These are phyloP conservation scores for Dicranocentrus wangi DNA, from an alignment of 2,888 invertebrate genomes.

Conservation along the genomic window DNA sequence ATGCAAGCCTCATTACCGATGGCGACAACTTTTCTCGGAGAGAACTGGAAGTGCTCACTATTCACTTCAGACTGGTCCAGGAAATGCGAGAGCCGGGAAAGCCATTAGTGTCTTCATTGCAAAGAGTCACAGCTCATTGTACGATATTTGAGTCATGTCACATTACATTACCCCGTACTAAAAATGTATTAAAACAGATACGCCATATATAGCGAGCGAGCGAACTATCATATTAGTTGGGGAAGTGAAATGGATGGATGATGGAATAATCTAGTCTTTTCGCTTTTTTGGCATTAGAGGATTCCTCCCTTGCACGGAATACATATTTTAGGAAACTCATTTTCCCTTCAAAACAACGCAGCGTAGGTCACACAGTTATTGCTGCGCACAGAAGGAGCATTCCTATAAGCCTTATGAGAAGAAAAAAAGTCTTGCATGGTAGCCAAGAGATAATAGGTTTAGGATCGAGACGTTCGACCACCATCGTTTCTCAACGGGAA, in stretches of 20 bases:
- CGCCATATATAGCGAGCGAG: too few species aligned
- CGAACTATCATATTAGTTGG: background rate
- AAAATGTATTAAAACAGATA: conserved; percentile 45
- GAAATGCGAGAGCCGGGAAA: conserved; percentile 59
- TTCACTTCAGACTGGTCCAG: conserved; percentile 35
- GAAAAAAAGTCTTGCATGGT: too few species aligned
- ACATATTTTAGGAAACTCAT: conserved; percentile 20
- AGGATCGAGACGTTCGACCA: conserved; percentile 20
- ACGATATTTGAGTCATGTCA: conserved; percentile 61
- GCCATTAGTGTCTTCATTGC: conserved; percentile 59
- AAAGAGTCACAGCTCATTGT: conserved; percentile 62
- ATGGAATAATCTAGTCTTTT: conserved; percentile 38
- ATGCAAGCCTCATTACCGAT: conserved; percentile 63
- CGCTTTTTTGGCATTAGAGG: background rate
- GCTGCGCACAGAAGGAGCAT: too few species aligned
- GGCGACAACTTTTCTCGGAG: conserved; percentile 51
- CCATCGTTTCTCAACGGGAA: conserved; percentile 15
- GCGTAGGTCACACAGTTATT: background rate
- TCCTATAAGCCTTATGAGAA: too few species aligned
- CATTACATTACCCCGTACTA: conserved; percentile 52
- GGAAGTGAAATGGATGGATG: conserved; percentile 49
- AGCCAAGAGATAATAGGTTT: conserved; percentile 8
- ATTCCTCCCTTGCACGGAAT: background rate
- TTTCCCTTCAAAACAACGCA: conserved; percentile 1
- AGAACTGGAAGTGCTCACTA: conserved; percentile 43